phyloP scores from a whole-genome alignment of 64 coral and sea anemone species.

The Astreopora myriophthalma region DNA sequence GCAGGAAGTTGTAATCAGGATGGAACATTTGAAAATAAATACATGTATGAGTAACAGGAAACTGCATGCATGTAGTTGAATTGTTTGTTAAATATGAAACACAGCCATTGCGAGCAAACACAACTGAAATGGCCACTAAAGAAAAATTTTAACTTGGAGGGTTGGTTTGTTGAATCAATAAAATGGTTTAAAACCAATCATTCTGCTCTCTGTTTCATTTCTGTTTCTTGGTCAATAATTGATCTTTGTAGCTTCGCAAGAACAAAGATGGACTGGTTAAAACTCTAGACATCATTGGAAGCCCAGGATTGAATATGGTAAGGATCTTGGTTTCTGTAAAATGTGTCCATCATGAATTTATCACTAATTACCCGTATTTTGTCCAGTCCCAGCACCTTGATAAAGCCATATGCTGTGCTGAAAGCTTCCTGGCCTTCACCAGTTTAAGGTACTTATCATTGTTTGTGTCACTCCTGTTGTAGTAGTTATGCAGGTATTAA shows the following conservation, averaged over 20 bases:
- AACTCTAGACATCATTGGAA: conserved; percentile 22
- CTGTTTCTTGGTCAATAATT: background rate
- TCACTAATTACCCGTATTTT: background rate
- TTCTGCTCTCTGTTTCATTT: background rate
- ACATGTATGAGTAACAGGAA: too few species aligned
- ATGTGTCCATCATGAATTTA: background rate
- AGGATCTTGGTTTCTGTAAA: background rate
- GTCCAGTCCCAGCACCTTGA: conserved; percentile 34
- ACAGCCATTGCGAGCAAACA: too few species aligned
- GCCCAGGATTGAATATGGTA: background rate
- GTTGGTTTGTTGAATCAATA: too few species aligned
- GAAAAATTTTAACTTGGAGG: too few species aligned
- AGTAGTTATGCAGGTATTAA: too few species aligned
- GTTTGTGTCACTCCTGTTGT: background rate
- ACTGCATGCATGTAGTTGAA: too few species aligned
- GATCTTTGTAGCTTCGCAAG: background rate
- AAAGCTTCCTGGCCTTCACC: conserved; percentile 37
- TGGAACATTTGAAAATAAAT: too few species aligned
- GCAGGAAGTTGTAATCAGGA: too few species aligned
- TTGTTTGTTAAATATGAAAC: too few species aligned
- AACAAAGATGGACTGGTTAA: conserved; percentile 35
- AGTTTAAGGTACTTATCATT: conserved; percentile 28
- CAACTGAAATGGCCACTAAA: too few species aligned
- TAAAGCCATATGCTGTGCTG: conserved; percentile 54
- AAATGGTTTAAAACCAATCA: too few species aligned